These are phyloP conservation scores for Nibea albiflora DNA, from an alignment of 2,113 vertebrate species.

Conservation along the genomic window DNA sequence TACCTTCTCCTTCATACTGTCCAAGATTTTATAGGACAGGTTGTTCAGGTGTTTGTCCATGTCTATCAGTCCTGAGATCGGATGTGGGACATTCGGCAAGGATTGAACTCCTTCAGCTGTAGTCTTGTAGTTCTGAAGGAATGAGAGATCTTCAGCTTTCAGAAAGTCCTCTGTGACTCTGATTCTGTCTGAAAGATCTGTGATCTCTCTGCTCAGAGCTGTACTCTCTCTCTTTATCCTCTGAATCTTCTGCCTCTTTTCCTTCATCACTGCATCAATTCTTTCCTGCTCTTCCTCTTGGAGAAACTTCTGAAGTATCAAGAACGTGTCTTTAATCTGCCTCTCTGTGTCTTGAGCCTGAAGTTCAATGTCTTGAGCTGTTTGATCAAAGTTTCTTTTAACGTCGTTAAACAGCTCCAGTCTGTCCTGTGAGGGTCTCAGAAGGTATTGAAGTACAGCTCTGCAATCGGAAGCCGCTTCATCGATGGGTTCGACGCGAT, in stretches of 20 bases:
- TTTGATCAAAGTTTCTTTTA: not conserved
- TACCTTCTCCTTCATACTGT: not conserved
- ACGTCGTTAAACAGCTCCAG: not conserved
- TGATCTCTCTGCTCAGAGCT: not conserved
- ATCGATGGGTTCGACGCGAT: not conserved
- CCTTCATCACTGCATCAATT: not conserved
- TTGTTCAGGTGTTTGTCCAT: not conserved
- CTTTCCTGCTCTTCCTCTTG: not conserved
- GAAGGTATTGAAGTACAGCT: accelerated
- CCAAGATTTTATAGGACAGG: not conserved
- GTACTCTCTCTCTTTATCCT: not conserved
- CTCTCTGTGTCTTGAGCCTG: not conserved
- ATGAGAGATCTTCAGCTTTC: not conserved
- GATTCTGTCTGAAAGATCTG: not conserved
- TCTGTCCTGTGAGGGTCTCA: not conserved
- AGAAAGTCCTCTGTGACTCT: not conserved
- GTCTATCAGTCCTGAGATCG: not conserved
- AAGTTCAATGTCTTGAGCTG: not conserved
- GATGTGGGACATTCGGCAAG: not conserved
- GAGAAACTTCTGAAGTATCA: not conserved
- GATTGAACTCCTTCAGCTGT: not conserved
- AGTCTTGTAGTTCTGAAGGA: not conserved
- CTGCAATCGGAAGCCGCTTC: not conserved
- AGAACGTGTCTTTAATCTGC: not conserved
- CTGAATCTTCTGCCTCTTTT: not conserved